phyloP scores from a whole-genome alignment of 2,797 vertebrate species.

The Cynopterus sphinx region DNA sequence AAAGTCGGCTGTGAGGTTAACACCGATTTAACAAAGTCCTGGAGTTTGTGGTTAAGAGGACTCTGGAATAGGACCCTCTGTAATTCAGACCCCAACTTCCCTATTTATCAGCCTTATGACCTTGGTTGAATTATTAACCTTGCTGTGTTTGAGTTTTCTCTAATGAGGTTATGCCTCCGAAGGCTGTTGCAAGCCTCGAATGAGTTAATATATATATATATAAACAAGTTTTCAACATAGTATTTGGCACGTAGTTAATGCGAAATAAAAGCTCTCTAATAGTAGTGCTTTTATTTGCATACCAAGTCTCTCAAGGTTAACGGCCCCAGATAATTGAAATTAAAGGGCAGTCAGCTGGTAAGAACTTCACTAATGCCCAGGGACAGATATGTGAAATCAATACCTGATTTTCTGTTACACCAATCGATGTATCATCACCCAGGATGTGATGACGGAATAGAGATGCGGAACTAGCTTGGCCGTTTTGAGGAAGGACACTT shows the following conservation, averaged over 20 bases:
- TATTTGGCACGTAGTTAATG: not conserved
- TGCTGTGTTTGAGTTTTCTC: not conserved
- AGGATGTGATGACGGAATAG: not conserved
- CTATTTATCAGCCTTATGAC: not conserved
- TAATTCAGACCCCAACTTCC: not conserved
- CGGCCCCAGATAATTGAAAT: conserved; percentile 45
- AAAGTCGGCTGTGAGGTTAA: not conserved
- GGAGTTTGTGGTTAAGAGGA: not conserved
- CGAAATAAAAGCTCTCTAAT: conserved; percentile 39
- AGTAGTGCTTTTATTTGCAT: conserved; percentile 14
- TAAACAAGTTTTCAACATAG: not conserved
- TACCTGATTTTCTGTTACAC: not conserved
- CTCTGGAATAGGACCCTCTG: not conserved
- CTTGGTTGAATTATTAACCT: not conserved
- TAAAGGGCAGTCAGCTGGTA: not conserved
- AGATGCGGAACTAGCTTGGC: not conserved
- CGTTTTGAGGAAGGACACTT: not conserved
- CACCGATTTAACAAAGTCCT: not conserved
- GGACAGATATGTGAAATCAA: not conserved
- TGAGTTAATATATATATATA: not conserved
- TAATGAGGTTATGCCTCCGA: not conserved
- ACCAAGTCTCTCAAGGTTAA: not conserved
- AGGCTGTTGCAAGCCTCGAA: not conserved
- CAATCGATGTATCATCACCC: not conserved
- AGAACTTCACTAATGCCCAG: not conserved